Conservation (phyloP, 2,113 vertebrate species). For the Corydoras sp. region DNA sequence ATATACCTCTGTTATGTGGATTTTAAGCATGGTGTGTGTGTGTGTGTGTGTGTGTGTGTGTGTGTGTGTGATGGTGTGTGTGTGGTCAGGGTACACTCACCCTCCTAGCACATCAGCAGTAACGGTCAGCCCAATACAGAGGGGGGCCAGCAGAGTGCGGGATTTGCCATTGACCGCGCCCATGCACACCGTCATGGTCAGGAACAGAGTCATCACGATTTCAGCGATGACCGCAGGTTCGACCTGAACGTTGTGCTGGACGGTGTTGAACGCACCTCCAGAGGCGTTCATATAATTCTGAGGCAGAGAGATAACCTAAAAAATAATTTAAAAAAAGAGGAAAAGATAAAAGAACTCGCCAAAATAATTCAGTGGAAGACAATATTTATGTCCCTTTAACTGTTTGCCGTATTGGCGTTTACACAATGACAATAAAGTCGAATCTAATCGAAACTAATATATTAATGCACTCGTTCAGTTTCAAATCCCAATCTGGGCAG, state of each 20-base stretch:
- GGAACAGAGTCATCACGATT: slow-evolving; percentile 66
- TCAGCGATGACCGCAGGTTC: slow-evolving; percentile 53
- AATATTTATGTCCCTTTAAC: no score
- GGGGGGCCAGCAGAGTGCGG: slow-evolving; percentile 53
- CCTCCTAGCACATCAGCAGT: slow-evolving; percentile 68
- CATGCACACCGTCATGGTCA: slow-evolving; percentile 73
- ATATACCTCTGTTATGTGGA: no score
- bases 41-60: not conserved
- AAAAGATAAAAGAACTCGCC: not conserved
- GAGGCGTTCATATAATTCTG: slow-evolving; percentile 32
- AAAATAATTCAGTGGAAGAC: no score
- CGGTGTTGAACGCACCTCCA: slow-evolving; percentile 64
- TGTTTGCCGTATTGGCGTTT: no score
- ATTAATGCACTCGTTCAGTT: no score
- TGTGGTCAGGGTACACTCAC: slow-evolving; percentile 50
- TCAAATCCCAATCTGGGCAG: no score
- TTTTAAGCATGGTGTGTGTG: no score
- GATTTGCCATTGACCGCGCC: slow-evolving; percentile 67
- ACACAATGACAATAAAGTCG: no score
- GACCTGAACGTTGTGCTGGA: slow-evolving; percentile 38
- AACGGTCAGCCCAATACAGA: slow-evolving; percentile 73
- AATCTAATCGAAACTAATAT: no score
- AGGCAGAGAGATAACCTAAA: slow-evolving; percentile 47
- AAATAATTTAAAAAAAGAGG: not conserved
- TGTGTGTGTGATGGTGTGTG: not conserved